These are phyloP conservation scores for Crenichthys baileyi DNA, from an alignment of 2,797 vertebrate species.

Conservation along the genomic window DNA sequence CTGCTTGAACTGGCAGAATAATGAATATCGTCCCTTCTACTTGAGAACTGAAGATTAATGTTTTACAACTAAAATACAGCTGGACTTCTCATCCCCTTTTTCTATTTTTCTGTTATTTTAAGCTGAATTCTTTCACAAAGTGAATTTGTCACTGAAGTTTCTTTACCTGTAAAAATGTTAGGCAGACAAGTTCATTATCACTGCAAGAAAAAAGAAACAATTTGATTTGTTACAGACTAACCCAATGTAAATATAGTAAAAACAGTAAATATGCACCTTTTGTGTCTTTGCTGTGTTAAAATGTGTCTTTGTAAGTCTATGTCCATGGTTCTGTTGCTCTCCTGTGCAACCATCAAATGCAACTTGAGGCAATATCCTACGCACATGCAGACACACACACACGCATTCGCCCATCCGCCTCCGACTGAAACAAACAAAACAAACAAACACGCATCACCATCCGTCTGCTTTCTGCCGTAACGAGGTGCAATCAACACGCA, in stretches of 20 bases:
- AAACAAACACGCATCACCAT: constrained; percentile 73
- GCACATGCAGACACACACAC: constrained; percentile 20
- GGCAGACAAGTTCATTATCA: neutral
- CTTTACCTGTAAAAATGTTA: neutral
- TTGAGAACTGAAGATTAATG: neutral
- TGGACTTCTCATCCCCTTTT: neutral
- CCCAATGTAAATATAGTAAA: constrained; percentile 36
- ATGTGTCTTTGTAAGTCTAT: constrained; percentile 14
- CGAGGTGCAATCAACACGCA: constrained; percentile 83
- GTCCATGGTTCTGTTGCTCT: constrained; percentile 57
- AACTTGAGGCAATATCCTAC: constrained; percentile 73
- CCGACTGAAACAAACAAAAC: constrained; percentile 71
- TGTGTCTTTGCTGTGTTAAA: constrained; percentile 15
- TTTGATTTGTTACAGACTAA: constrained; percentile 12
- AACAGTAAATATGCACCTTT: constrained; percentile 19
- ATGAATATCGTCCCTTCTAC: neutral
- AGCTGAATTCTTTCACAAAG: neutral
- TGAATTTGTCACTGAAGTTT: neutral
- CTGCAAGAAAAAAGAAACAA: neutral
- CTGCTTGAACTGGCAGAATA: neutral
- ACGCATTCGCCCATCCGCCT: constrained; percentile 40
- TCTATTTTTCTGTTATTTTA: neutral
- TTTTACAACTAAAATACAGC: neutral
- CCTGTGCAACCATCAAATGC: constrained; percentile 73
- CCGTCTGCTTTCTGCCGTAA: constrained; percentile 80